These are phyloP conservation scores for Eupithecia subumbrata DNA, from an alignment of 2,888 invertebrate genomes.

Conservation along the genomic window DNA sequence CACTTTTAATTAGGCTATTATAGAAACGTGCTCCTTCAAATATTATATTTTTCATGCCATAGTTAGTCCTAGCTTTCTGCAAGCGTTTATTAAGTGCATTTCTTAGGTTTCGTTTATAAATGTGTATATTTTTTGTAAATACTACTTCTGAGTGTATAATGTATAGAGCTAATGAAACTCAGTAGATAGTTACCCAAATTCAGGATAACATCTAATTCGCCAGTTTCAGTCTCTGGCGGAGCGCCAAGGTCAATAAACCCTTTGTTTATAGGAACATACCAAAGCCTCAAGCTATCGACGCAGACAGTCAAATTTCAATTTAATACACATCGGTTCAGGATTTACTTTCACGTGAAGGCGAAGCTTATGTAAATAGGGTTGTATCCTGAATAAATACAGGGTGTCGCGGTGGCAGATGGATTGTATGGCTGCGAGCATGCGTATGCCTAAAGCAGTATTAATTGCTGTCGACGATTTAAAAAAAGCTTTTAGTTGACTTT, in stretches of 20 bases:
- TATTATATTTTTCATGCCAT: too few species aligned
- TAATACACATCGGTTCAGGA: slow-evolving; percentile 52
- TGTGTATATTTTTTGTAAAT: too few species aligned
- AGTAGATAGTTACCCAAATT: slow-evolving; percentile 42
- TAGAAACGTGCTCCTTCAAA: too few species aligned
- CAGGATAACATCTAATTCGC: slow-evolving; percentile 63
- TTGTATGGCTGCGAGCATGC: slow-evolving; percentile 11
- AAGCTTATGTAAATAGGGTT: slow-evolving; percentile 71
- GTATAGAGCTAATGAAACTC: slow-evolving; percentile 12
- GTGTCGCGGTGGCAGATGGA: slow-evolving; percentile 56
- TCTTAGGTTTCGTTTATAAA: too few species aligned
- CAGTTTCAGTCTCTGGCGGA: slow-evolving; percentile 68
- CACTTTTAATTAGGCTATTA: too few species aligned
- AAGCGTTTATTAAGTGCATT: too few species aligned
- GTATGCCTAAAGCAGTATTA: neutral
- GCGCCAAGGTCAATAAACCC: slow-evolving; percentile 79
- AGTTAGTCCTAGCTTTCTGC: too few species aligned
- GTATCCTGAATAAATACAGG: slow-evolving; percentile 80
- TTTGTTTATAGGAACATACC: slow-evolving; percentile 64
- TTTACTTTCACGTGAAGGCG: slow-evolving; percentile 54
- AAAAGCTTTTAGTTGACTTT: neutral
- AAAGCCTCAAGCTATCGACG: slow-evolving; percentile 56
- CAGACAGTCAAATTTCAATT: slow-evolving; percentile 58
- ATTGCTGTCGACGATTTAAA: neutral
- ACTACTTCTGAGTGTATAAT: too few species aligned